Base-by-base conservation (phyloP, 2,888 invertebrate species). In the Eustalomyia histrio region DNA sequence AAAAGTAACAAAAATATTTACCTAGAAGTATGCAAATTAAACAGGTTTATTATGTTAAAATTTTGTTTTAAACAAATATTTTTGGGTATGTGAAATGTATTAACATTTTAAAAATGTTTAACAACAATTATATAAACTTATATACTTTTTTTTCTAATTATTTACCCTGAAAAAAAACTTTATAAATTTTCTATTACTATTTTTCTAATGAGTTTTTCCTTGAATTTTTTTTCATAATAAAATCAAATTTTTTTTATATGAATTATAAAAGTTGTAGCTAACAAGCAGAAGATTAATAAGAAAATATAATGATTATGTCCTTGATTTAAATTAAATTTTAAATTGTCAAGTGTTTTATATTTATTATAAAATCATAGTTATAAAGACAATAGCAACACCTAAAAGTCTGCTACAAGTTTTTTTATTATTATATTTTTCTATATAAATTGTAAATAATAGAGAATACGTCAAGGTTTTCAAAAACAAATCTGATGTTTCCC, bases 271-370 rank as follows among this genome's bases (percentile, higher is more conserved):
- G n/a, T 47, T 47, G 14, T 12, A 39, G 39, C 39, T 14, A 39
- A 12, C 14, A 1, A 47, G 4, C n/a, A n/a, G n/a, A n/a, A 14
- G n/a, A 21, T 24, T 69, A 64, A 69, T 55, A 50, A 50, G 17
- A 76, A n/a, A n/a, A 65, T 53, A 50, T 79, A 68, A 79, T 57
- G 47, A 17, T 21, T 57, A 73, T 67, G 61, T 61, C 79, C 63
- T 79, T 79, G 78, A 33, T 71, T 21, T 61, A 43, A 47, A 29
- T 60, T 33, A 12, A 71, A 47, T 12, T 18, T 39, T 12, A 47
- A 24, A 17, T 50, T 55, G 35, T 10, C 18, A 39, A 39, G 10
- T 39, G 10, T 12, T 12, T 1, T 39, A 2, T 39, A 10, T 39
- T 14, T 39, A 39, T 39, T 39, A 39, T 12, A 47, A n/a, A 47